These are phyloP conservation scores for Gopherus flavomarginatus DNA, from an alignment of 2,113 vertebrate species.

Conservation along the genomic window DNA sequence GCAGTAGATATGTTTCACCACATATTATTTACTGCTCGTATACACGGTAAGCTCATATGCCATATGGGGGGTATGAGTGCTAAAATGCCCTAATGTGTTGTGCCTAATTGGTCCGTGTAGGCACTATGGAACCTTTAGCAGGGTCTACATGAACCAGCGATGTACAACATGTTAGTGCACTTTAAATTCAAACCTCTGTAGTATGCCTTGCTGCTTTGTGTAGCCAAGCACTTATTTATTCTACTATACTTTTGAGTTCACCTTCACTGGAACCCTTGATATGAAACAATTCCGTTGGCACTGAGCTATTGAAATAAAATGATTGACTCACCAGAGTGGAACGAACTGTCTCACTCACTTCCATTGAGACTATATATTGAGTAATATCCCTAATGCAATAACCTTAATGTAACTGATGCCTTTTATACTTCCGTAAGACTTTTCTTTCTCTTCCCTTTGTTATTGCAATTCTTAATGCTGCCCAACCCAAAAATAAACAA, in stretches of 20 bases:
- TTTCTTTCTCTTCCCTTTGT: neutral
- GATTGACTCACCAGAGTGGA: neutral
- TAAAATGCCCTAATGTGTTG: neutral
- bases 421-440: neutral
- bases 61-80: neutral
- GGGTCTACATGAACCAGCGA: neutral
- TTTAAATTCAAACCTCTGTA: neutral
- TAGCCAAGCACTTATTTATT: conserved; percentile 4
- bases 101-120: neutral
- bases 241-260: neutral
- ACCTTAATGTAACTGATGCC: neutral
- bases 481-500: neutral
- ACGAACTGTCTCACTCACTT: neutral
- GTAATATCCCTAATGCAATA: neutral
- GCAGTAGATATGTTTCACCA: neutral
- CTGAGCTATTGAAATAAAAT: neutral
- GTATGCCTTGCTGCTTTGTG: neutral
- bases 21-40: neutral
- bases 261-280: neutral
- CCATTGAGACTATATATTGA: neutral
- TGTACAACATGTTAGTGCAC: neutral
- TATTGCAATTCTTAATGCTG: neutral
- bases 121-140: neutral
- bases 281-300: neutral
- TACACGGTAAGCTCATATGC: neutral